Evolutionary conservation across 2,113 vertebrate species (phyloP), one percentile per base, ranked within the genome.

Genomic region (Dipodomys ordii): DNA sequence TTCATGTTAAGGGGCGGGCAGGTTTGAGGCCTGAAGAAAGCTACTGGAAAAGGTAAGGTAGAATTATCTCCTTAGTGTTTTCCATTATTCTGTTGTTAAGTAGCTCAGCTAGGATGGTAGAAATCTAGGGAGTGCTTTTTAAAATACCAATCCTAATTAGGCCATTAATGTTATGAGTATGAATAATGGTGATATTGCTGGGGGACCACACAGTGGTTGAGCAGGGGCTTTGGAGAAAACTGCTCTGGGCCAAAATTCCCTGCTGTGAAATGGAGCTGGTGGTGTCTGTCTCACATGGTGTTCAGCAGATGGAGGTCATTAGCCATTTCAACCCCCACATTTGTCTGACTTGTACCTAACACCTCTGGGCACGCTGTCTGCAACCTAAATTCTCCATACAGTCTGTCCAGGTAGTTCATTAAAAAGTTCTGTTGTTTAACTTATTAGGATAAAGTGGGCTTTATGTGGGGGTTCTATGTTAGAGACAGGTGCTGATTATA

Each of bases 31-130:
- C 6, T 19, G 11, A 16, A 57, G 53, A 13, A 57, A 57, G 53
- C 22, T 76, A 18, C 78, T 90, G 0, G 18, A 57, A 16, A 3
- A 57, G 15, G 53, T 57, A 65, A 39, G 5, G 35, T 23, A 86
- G 64, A 76, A 67, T 53, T 57, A 46, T 90, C 64, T 96, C 88
- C 46, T 67, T 87, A 32, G 2, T 15, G 28, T 32, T 53, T 90
- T 19, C 27, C 18, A n/a, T 86, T 86, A 44, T 23, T 90, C 6
- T 88, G 84, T 82, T 83, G 20, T 85, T 76, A 88, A 88, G 76
- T 49, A 32, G 28, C 10, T 77, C 30, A 68, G 1, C 15, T 53
- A 49, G 60, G 7, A 35, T 77, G n/a, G 28, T 67, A 65, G 74
- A 88, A 16, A 67, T 92, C 7, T 22, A 64, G 60, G 68, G 30